Base-by-base conservation (phyloP, 2,888 invertebrate genomes). In the Petrophora chlorosata region DNA sequence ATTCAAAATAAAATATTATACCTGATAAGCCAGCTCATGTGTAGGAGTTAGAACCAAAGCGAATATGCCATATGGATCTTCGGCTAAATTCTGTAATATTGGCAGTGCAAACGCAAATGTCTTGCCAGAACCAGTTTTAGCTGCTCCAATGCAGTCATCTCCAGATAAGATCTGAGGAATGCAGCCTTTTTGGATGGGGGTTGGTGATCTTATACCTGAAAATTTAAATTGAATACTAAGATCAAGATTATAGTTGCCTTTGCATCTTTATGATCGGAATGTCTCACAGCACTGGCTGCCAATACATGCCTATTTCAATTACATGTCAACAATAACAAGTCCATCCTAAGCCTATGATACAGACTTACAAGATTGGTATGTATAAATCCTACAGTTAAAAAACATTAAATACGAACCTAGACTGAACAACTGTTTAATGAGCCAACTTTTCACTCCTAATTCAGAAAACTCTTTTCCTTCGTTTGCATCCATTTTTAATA, bases 91-190 rank as follows among this genome's bases (percentile, higher is more conserved):
- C 77, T 99, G 97, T 32, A 99, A 79, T 67, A 99, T 97, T 0
- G 99, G 99, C 41, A 99, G 80, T 0, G 98, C 98, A 92, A 99
- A 99, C 0, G 99, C 98, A 70, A 99, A 94, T 0, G 99, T 99
- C 91, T 99, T 99, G 1, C 99, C 99, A 44, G 98, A 98, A 8
- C 99, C 99, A 5, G 99, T 99, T 82, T 99, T 98, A 0, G 99
- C 98, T 65, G 98, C 98, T 5, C 98, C 99, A 55, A 99, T 95
- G 65, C 98, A 97, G 87, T 99, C 97, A 63, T 92, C 90, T 0
- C 98, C 98, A 48, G 89, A 73, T 25, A 97, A 79, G 62, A 97
- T 96, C 53, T 91, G 90, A 3, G 96, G 94, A 67, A 98, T 95
- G 71, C 97, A 97, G 56, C 94, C 93, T 66, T 91, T 82, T 79